Percentiles rank a stretch among this genome's conserved stretches.
These are phyloP conservation scores for Polydrusus tereticollis DNA, from an alignment of 2,888 invertebrate species.

Conservation along the genomic window DNA sequence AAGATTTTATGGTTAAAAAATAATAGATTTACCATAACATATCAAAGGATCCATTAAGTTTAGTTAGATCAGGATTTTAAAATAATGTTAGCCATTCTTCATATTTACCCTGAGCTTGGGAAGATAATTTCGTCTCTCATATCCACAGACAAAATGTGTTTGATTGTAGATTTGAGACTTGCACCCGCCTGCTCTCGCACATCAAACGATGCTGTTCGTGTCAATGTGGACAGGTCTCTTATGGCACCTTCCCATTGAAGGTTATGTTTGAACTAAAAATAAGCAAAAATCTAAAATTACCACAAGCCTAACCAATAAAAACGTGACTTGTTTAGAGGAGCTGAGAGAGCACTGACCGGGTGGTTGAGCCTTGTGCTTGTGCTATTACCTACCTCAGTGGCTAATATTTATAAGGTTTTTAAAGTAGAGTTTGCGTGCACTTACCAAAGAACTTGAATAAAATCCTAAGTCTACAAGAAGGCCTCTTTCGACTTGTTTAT, in stretches of 20 bases:
- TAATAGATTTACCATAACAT: too few species aligned
- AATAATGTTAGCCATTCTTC: too few species aligned
- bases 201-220: conserved; percentile 82
- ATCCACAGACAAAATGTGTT: conserved; percentile 85
- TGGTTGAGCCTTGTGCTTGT: too few species aligned
- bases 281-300: too few species aligned
- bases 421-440: conserved; percentile 36
- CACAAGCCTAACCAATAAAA: too few species aligned
- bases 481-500: conserved; percentile 83
- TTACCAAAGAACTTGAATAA: conserved; percentile 73
- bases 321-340: too few species aligned
- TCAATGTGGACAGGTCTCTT: conserved; percentile 82
- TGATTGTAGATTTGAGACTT: conserved; percentile 87
- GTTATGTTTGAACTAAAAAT: conserved; percentile 79
- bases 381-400: background rate
- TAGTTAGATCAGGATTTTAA: too few species aligned
- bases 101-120: conserved; percentile 76
- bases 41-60: too few species aligned
- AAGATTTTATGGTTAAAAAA: too few species aligned
- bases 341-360: too few species aligned
- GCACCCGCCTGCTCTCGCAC: conserved; percentile 93
- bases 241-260: conserved; percentile 91
- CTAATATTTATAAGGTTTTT: background rate
- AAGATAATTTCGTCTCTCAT: conserved; percentile 85
- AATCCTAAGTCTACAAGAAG: conserved; percentile 82